Evolutionary conservation across 2,797 vertebrate species (phyloP).

Genomic region (Intellagama lesueurii): DNA sequence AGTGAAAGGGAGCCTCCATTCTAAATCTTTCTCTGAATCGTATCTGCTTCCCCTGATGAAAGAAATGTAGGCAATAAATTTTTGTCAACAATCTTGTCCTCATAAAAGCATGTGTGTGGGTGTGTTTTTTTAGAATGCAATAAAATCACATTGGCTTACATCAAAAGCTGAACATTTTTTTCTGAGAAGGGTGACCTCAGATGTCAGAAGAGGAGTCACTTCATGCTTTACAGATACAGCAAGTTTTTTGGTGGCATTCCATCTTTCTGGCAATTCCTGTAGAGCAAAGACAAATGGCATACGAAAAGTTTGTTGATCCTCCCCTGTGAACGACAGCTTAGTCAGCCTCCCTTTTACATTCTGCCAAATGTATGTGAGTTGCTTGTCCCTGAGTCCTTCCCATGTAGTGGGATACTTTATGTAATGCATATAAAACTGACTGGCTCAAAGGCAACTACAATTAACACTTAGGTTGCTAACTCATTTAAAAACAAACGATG

Average conservation of each 20-base stretch:
- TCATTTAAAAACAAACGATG: slow-evolving; percentile 11
- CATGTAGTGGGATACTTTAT: neutral
- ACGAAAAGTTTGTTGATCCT: neutral
- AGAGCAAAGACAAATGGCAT: slow-evolving; percentile 34
- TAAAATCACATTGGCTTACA: slow-evolving; percentile 59
- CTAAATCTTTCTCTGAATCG: slow-evolving; percentile 84
- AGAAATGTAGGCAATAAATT: slow-evolving; percentile 35
- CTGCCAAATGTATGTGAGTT: neutral
- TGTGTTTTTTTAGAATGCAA: neutral
- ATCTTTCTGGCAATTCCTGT: slow-evolving; percentile 86
- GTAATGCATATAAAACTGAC: slow-evolving; percentile 21
- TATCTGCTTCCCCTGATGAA: slow-evolving; percentile 80
- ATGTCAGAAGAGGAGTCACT: slow-evolving; percentile 82
- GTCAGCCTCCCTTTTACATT: neutral
- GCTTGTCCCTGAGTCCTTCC: neutral
- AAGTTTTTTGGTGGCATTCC: slow-evolving; percentile 83
- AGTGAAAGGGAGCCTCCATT: slow-evolving; percentile 78
- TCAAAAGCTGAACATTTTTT: slow-evolving; percentile 82
- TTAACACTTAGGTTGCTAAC: slow-evolving; percentile 23
- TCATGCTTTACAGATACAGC: slow-evolving; percentile 81
- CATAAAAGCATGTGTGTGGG: slow-evolving; percentile 27
- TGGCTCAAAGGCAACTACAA: slow-evolving; percentile 16
- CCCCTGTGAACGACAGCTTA: neutral
- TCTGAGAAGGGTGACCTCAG: slow-evolving; percentile 81
- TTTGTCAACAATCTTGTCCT: slow-evolving; percentile 20